These are phyloP conservation scores for Sisor rabdophorus DNA, from an alignment of 2,113 vertebrate genomes.

Conservation along the genomic window DNA sequence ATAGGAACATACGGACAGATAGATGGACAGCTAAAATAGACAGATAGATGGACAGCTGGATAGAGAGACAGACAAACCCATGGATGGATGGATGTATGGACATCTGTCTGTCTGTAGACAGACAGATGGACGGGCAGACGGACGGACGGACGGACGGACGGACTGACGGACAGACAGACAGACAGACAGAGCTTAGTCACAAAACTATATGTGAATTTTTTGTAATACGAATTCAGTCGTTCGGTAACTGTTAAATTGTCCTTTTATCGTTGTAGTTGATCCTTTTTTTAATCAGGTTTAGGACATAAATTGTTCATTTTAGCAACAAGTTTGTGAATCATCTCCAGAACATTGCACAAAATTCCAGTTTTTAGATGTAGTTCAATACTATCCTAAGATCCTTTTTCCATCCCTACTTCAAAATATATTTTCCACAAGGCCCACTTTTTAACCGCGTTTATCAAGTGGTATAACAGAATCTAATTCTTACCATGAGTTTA, in stretches of 20 bases:
- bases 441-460: not conserved
- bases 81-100: no score
- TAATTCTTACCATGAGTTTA: not conserved
- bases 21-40: no score
- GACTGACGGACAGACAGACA: no score
- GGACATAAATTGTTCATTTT: not conserved
- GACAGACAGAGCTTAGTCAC: not conserved
- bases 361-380: no score
- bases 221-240: conserved; percentile 1
- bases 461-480: not conserved
- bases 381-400: not conserved
- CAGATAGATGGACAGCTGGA: no score
- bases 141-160: no score
- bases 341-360: not conserved
- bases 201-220: not conserved
- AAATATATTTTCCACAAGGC: not conserved
- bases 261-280: not conserved
- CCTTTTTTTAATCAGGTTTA: not conserved
- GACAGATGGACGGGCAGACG: no score
- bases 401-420: not conserved
- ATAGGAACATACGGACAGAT: no score
- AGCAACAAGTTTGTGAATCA: not conserved
- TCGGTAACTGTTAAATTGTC: not conserved
- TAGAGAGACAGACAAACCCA: no score
- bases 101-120: no score